Percentiles rank a stretch among this genome's conserved stretches.
Conservation (phyloP, 1,140 invertebrate species). For the Dreissena rostriformis region DNA sequence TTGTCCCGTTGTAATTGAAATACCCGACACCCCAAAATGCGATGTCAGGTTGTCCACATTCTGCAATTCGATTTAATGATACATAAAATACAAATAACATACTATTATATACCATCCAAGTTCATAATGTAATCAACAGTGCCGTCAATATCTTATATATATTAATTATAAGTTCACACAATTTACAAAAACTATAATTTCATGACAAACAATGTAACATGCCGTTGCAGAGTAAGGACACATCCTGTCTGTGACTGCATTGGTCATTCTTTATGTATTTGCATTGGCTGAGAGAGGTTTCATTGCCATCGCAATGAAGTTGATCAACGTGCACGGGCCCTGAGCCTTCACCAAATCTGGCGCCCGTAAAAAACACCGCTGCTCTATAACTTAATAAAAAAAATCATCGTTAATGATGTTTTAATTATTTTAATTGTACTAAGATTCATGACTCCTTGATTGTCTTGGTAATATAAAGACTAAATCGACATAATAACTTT, state of each 20-base stretch:
- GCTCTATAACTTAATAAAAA: constrained; percentile 4
- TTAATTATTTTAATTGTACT: too few relatives aligned
- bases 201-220: background rate
- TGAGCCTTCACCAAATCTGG: constrained; percentile 18
- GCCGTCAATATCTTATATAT: background rate
- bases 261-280: background rate
- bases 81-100: too few relatives aligned
- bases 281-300: background rate
- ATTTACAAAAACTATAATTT: background rate
- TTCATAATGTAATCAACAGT: too few relatives aligned
- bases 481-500: background rate
- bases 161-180: background rate
- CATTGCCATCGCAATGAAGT: background rate
- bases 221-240: background rate
- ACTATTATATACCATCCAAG: too few relatives aligned
- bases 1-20: constrained; percentile 17
- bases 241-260: background rate
- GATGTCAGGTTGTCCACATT: constrained; percentile 24
- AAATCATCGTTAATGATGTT: background rate
- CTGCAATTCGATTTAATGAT: background rate
- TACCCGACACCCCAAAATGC: constrained; percentile 8
- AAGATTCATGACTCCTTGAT: background rate
- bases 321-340: constrained; percentile 13
- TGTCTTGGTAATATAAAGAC: background rate
- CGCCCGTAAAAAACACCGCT: constrained; percentile 15